phyloP scores from a whole-genome alignment of 2,797 vertebrate species.

The Darevskia nairensis region DNA sequence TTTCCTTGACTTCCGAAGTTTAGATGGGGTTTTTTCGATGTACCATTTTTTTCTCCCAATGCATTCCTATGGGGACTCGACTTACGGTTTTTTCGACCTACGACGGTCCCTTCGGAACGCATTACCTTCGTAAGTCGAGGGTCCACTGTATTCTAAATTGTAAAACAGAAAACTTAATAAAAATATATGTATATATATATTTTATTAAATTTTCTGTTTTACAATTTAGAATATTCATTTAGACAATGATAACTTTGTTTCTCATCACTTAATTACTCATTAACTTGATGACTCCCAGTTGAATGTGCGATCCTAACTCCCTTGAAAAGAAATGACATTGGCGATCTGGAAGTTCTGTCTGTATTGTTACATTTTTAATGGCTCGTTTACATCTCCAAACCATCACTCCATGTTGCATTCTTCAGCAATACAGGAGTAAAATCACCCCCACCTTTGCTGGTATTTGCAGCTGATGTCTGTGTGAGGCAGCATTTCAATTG shows the following conservation, averaged over 20 bases:
- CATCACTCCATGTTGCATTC: background rate
- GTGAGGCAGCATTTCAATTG: background rate
- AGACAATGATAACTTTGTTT: background rate
- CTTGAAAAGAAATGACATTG: background rate
- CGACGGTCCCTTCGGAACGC: too few relatives aligned
- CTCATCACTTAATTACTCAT: background rate
- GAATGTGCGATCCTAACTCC: background rate
- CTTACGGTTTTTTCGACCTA: too few relatives aligned
- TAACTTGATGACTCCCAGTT: background rate
- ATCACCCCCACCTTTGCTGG: background rate
- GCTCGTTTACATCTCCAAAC: background rate
- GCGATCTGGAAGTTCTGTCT: background rate
- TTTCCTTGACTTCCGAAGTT: too few relatives aligned
- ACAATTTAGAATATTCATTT: too few relatives aligned
- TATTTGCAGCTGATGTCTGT: background rate
- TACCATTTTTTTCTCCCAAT: too few relatives aligned
- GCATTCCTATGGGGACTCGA: too few relatives aligned
- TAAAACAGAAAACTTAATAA: too few relatives aligned
- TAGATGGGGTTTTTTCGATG: too few relatives aligned
- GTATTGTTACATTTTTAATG: background rate
- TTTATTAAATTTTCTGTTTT: too few relatives aligned
- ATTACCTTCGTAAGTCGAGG: too few relatives aligned
- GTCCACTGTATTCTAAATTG: too few relatives aligned
- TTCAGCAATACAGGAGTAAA: background rate
- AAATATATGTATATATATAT: too few relatives aligned